Percentiles rank a stretch among this genome's conserved stretches.
phyloP scores from a whole-genome alignment of 2,888 invertebrate genomes.

The Eupithecia inturbata region DNA sequence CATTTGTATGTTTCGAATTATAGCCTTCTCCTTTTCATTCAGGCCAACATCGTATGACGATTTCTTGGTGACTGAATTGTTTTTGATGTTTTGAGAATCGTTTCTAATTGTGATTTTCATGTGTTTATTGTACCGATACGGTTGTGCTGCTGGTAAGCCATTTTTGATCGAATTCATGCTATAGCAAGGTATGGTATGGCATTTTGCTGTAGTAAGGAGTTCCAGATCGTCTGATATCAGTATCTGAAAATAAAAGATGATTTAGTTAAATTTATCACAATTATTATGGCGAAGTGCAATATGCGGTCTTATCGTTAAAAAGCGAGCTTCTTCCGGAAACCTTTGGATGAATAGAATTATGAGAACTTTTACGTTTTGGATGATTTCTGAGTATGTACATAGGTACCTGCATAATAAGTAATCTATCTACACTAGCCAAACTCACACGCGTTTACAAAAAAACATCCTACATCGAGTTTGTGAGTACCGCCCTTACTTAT shows the following conservation, averaged over 20 bases:
- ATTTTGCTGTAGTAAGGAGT: slow-evolving; percentile 47
- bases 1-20: not conserved
- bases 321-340: no score
- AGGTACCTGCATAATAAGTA: no score
- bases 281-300: not conserved
- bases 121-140: slow-evolving; percentile 3
- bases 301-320: not conserved
- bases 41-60: slow-evolving; percentile 2
- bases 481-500: no score
- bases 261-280: not conserved
- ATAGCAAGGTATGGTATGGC: slow-evolving; percentile 48
- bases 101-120: slow-evolving; percentile 39
- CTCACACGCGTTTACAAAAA: no score
- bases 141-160: slow-evolving; percentile 30
- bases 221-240: slow-evolving; percentile 54
- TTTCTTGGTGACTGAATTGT: not conserved
- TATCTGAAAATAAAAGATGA: slow-evolving; percentile 49
- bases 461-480: no score
- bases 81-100: slow-evolving; percentile 1
- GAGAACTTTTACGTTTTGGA: no score
- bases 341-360: no score
- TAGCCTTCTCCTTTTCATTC: slow-evolving; percentile 24
- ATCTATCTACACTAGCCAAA: no score
- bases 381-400: no score
- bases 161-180: slow-evolving; percentile 51